Base-by-base conservation (phyloP, 2,888 invertebrate genomes). In the Hololepta plana region DNA sequence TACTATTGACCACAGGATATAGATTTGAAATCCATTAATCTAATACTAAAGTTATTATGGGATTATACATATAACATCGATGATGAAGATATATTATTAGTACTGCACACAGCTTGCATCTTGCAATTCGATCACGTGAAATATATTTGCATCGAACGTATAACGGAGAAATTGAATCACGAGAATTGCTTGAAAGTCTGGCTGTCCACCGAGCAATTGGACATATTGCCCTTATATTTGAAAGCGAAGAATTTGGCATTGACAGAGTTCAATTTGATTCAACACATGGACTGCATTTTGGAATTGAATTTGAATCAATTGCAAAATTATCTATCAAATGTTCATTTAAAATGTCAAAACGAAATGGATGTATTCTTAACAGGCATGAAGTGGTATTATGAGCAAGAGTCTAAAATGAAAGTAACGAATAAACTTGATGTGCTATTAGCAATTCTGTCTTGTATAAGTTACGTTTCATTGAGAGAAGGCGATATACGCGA, bases 21-120 rank as follows among this genome's bases (percentile, higher is more conserved):
- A 10, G 45, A 47, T 24, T 39, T 48, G 25, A 43, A 42, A 30
- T 43, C 53, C 4, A 47, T 60, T 43, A 43, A 44, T 31, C 44
- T 47, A 21, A 46, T 58, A 21, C 33, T 58, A 23, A 37, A 39
- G 9, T 31, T 49, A 22, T 31, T 56, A 12, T 38, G 39, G 28
- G 45, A 52, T 31, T 31, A 36, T 9, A 32, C 33, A 2, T 11
- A 10, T 23, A 23, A 30, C 15, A 38, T 51, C 12, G 33, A 38
- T 12, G 42, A 46, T 26, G 45, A 46, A 26, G 44, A 50, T 29
- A 32, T 50, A 10, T 28, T 47, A 7, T 35, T 43, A 19, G 45
- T 54, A 9, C 38, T 59, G 13, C 44, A 53, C 35, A 45, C 52
- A 2, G 45, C 55, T 9, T 47, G 47, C 31, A 53, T 56, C 48